Evolutionary conservation across 35 echinoderm and acorn worm species (phyloP), one percentile per base, ranked within the genome.

Genomic region (Apostichopus californicus): DNA sequence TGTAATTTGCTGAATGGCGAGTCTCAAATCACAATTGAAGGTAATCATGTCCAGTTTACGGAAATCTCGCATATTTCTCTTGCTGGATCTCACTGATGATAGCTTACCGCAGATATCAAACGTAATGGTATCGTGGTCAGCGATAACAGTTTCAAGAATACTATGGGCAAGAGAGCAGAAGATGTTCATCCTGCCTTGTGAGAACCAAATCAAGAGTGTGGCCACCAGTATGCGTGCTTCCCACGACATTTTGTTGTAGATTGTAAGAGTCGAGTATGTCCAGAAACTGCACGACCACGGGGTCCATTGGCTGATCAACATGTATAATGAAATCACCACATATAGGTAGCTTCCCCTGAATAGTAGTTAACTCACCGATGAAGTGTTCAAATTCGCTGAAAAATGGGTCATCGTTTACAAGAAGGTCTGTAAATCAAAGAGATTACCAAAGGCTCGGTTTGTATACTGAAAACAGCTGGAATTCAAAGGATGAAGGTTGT

Each of bases 271-370:
- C 23, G 54, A 90, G 11, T 6, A 90, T 54, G 54, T 77, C 73
- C 22, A 64, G 15, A 57, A 90, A 90, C 1, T 77, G 11, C 18
- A 28, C 3, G 14, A 57, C 68, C 8, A 70, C 88, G n/a, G 73
- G 70, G 13, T 78, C 55, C 9, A n/a, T n/a, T 5, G 53, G 55
- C 52, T 90, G 88, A 57, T 90, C 71, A 54, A 90, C 68, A 78
- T 90, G 88, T 21, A 90, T 90, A 60, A 78, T 90, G 88, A 90
- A 90, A 72, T 90, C 88, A 15, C 88, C 88, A 78, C 88, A 90
- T 20, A 90, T 18, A 3, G 78, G 88, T 8, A 90, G 18, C 71
- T 78, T 90, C 15, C 73, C 73, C 17, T 77, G 6, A 65, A 87
- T 1, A 61, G 15, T 87, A 18, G 13, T 15, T n/a, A 78, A 56